Conservation (phyloP, 1,140 invertebrate species). For the Eubasilissa regina region DNA sequence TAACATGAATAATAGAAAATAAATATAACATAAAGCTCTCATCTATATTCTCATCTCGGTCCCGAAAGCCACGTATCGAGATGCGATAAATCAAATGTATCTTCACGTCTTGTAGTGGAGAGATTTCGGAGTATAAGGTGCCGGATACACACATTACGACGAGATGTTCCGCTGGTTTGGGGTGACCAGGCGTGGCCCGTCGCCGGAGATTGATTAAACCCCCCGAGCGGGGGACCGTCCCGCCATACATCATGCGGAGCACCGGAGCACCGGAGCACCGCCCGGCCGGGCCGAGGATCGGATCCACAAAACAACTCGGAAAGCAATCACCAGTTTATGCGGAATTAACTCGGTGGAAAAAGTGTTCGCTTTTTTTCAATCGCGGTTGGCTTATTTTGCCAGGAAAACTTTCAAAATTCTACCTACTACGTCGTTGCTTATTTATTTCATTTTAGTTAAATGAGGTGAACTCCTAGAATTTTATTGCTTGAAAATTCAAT, state of each 20-base stretch:
- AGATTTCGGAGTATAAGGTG: slow-evolving; percentile 3
- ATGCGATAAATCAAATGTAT: slow-evolving; percentile 36
- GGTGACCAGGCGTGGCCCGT: slow-evolving; percentile 45
- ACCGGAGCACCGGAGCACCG: too few relatives aligned
- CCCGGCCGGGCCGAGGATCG: too few relatives aligned
- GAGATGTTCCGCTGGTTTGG: slow-evolving; percentile 8
- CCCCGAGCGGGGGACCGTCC: slow-evolving; percentile 37
- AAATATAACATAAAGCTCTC: neutral
- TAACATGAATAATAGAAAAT: too few relatives aligned
- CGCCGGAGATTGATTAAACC: slow-evolving; percentile 57
- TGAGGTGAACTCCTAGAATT: too few relatives aligned
- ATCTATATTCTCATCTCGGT: neutral
- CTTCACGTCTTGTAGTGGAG: neutral
- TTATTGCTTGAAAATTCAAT: too few relatives aligned
- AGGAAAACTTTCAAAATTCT: too few relatives aligned
- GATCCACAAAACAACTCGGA: too few relatives aligned
- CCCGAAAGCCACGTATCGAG: slow-evolving; percentile 1
- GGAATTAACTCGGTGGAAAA: neutral
- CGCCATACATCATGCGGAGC: slow-evolving; percentile 41
- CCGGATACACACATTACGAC: neutral
- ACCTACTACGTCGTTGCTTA: too few relatives aligned
- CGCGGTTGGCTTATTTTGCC: too few relatives aligned
- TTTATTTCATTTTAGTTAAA: too few relatives aligned
- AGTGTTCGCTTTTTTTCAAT: neutral
- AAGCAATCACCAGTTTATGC: neutral